These are phyloP conservation scores for Schizopygopsis pylzovi DNA, from an alignment of 2,797 vertebrate genomes.

Conservation along the genomic window DNA sequence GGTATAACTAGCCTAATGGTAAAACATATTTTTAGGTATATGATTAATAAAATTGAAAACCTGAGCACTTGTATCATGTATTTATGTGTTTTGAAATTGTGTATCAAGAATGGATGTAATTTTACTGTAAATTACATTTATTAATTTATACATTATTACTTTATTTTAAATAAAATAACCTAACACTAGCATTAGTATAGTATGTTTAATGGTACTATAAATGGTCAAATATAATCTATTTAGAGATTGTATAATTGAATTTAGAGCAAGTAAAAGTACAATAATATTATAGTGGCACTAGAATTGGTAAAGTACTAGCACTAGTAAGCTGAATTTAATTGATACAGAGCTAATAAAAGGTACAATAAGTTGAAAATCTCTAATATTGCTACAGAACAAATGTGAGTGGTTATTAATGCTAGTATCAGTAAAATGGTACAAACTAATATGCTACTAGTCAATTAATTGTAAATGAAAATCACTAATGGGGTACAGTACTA, in stretches of 20 bases:
- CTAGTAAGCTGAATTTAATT: neutral
- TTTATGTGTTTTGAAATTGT: too few relatives aligned
- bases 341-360: neutral
- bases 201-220: neutral
- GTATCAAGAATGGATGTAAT: too few relatives aligned
- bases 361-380: neutral
- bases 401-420: too few relatives aligned
- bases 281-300: neutral
- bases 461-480: neutral
- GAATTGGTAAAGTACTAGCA: neutral
- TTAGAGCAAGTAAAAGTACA: neutral
- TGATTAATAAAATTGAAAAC: too few relatives aligned
- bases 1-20: too few relatives aligned
- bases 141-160: too few relatives aligned
- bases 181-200: neutral
- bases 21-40: too few relatives aligned
- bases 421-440: neutral
- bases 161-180: too few relatives aligned
- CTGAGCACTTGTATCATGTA: too few relatives aligned
- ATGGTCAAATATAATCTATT: too few relatives aligned
- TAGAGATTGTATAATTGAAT: too few relatives aligned
- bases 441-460: neutral
- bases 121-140: too few relatives aligned
- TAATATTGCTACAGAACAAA: neutral
- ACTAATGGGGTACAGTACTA: neutral